Conservation (phyloP, 1,140 invertebrate species). For the Pseudomyrmex cubaensis region DNA sequence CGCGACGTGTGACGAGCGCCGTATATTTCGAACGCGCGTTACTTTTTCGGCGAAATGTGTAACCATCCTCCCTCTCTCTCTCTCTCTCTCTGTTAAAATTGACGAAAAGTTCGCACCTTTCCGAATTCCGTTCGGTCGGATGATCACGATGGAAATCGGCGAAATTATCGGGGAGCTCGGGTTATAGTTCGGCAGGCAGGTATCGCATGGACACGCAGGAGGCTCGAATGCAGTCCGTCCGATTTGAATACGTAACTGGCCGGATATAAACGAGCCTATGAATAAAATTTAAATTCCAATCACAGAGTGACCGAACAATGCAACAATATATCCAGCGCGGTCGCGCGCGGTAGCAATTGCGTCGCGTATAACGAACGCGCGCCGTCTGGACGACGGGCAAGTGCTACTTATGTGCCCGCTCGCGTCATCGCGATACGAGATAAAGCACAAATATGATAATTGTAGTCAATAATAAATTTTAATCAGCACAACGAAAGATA, state of each 20-base stretch:
- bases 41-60: conserved; percentile 23
- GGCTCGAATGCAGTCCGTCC: conserved; percentile 66
- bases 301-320: conserved; percentile 75
- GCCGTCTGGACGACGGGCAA: conserved; percentile 30
- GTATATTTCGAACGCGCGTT: conserved; percentile 33
- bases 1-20: conserved; percentile 5
- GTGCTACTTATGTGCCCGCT: not conserved
- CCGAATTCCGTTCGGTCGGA: conserved; percentile 36
- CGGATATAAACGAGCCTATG: conserved; percentile 81
- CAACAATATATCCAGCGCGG: conserved; percentile 71
- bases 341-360: conserved; percentile 66
- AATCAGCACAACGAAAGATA: not conserved
- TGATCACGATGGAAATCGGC: conserved; percentile 70
- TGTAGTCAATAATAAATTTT: not conserved
- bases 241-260: conserved; percentile 82
- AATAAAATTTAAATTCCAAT: conserved; percentile 83
- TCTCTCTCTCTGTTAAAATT: conserved; percentile 38
- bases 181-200: conserved; percentile 25
- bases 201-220: conserved; percentile 52
- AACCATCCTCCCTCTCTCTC: not conserved
- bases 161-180: conserved; percentile 66
- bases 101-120: conserved; percentile 59
- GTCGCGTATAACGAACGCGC: conserved; percentile 40
- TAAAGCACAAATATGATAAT: conserved; percentile 1
- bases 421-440: not conserved